Conservation (phyloP, 2,888 invertebrate species). For the Prenolepis imparis region DNA sequence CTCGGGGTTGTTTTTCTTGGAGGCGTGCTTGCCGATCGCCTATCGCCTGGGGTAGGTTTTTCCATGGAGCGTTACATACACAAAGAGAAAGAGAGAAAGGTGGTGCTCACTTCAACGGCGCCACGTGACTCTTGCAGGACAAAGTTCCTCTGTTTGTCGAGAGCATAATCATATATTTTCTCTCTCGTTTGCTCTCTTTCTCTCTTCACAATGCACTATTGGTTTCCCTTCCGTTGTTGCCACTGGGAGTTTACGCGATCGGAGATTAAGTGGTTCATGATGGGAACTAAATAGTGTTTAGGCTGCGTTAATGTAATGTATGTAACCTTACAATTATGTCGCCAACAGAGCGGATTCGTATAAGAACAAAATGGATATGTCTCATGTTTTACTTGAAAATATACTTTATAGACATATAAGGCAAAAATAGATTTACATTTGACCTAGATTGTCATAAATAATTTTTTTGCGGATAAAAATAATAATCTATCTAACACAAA, state of each 20-base stretch:
- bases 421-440: not conserved
- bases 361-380: not conserved
- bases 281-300: conserved; percentile 82
- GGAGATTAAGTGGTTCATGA: conserved; percentile 83
- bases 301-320: conserved; percentile 60
- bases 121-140: conserved; percentile 73
- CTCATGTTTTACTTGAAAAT: conserved; percentile 5
- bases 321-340: conserved; percentile 52
- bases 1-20: conserved; percentile 74
- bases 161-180: conserved; percentile 78
- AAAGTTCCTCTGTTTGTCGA: conserved; percentile 69
- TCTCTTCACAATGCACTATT: conserved; percentile 49
- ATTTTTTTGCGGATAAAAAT: conserved; percentile 1
- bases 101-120: conserved; percentile 63
- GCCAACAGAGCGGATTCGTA: not conserved
- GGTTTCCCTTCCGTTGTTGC: conserved; percentile 75
- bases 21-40: conserved; percentile 67
- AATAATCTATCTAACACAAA: not conserved
- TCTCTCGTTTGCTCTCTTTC: conserved; percentile 44
- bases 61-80: conserved; percentile 56
- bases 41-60: conserved; percentile 67
- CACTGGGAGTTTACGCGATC: conserved; percentile 76
- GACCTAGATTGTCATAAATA: not conserved
- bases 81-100: conserved; percentile 25
- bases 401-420: not conserved